Conservation (phyloP, 2,888 invertebrate genomes). For the Cheilosia scutellata region DNA sequence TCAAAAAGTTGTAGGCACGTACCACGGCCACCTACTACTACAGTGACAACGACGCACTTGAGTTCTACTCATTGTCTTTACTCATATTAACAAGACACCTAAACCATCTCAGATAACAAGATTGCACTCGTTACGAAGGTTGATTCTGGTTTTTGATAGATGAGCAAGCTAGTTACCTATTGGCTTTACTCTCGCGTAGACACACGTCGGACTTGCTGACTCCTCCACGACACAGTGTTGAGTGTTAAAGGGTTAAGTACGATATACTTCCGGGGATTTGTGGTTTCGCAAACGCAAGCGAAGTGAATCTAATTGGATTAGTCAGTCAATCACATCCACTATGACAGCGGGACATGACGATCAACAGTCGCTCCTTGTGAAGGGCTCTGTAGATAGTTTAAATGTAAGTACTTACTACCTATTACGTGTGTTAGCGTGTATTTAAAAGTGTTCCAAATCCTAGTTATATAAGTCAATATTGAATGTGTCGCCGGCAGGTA, state of each 20-base stretch:
- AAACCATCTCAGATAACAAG: constrained; percentile 71
- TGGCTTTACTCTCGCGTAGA: constrained; percentile 66
- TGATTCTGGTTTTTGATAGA: constrained; percentile 59
- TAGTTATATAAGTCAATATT: constrained; percentile 23
- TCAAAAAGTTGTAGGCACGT: constrained; percentile 18
- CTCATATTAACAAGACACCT: constrained; percentile 45
- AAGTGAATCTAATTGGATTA: constrained; percentile 72
- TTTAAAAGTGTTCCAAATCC: background rate
- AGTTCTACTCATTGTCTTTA: constrained; percentile 66
- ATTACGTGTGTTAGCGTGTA: background rate
- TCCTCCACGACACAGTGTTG: background rate
- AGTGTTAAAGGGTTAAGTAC: constrained; percentile 25
- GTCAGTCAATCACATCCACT: constrained; percentile 76
- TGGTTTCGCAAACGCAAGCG: constrained; percentile 47
- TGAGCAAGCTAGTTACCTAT: constrained; percentile 67
- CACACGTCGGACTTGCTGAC: constrained; percentile 31
- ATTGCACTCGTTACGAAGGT: constrained; percentile 68
- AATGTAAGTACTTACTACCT: constrained; percentile 52
- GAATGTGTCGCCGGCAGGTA: constrained; percentile 3
- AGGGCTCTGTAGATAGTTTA: constrained; percentile 62
- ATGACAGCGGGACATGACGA: constrained; percentile 85
- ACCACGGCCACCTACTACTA: constrained; percentile 1
- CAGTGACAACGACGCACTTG: constrained; percentile 40
- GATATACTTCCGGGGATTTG: constrained; percentile 51
- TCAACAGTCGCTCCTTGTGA: constrained; percentile 85